These are phyloP conservation scores for Araneus ventricosus DNA, from an alignment of 1,140 invertebrate genomes.

Conservation along the genomic window DNA sequence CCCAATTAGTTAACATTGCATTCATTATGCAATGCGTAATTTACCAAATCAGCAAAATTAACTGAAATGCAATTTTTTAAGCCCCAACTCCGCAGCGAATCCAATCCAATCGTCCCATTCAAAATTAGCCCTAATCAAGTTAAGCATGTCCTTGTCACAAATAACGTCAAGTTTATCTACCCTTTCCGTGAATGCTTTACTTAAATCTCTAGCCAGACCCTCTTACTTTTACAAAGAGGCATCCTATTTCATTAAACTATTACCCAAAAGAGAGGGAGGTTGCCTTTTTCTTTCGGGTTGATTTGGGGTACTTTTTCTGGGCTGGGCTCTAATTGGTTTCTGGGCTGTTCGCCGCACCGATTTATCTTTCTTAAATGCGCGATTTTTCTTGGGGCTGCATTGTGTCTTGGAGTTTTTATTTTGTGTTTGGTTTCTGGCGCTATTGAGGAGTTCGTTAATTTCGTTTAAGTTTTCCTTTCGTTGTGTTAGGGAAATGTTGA, in stretches of 20 bases:
- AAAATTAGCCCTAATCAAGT: neutral
- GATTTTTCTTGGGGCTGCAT: neutral
- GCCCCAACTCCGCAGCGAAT: neutral
- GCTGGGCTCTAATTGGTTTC: constrained; percentile 1
- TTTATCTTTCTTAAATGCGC: constrained; percentile 22
- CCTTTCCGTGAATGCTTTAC: neutral
- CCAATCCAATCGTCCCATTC: neutral
- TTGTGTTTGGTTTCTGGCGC: neutral
- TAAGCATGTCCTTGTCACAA: neutral
- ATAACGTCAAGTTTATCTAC: neutral
- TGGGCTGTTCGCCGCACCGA: neutral
- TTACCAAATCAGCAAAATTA: neutral
- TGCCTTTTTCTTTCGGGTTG: neutral
- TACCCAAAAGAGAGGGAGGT: neutral
- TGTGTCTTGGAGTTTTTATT: neutral
- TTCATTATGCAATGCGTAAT: neutral
- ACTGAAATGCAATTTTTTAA: neutral
- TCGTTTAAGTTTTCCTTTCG: neutral
- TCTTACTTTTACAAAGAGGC: neutral
- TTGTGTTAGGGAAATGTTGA: neutral
- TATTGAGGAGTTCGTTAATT: neutral
- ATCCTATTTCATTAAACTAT: constrained; percentile 7
- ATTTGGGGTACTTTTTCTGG: neutral
- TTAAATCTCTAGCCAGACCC: neutral
- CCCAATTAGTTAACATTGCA: neutral